Conservation (phyloP, 2,113 vertebrate genomes). For the Scolopax mira region DNA sequence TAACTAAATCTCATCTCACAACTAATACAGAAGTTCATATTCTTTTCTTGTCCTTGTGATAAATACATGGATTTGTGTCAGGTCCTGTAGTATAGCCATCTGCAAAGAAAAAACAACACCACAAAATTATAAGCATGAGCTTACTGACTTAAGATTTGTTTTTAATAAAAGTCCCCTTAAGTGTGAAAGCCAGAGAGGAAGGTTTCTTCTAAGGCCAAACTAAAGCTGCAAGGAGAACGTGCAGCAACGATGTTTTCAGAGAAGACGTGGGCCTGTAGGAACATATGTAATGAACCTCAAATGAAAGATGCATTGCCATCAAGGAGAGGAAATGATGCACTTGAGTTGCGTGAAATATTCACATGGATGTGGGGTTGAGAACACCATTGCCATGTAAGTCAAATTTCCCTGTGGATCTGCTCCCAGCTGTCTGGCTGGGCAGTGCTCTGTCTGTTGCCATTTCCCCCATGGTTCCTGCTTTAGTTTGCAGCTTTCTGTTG, state of each 20-base stretch:
- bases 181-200: neutral
- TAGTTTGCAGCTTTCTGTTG: neutral
- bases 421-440: neutral
- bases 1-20: neutral
- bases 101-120: neutral
- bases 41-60: neutral
- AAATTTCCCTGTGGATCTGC: neutral
- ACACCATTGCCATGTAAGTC: neutral
- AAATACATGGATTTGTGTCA: neutral
- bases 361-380: neutral
- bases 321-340: neutral
- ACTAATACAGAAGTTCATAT: neutral
- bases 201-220: neutral
- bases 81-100: neutral
- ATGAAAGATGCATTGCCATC: neutral
- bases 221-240: neutral
- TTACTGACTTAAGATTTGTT: neutral
- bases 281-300: neutral
- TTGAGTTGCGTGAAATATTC: accelerated
- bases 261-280: neutral
- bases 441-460: neutral
- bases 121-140: neutral
- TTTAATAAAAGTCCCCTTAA: neutral
- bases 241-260: neutral
- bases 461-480: neutral